Evolutionary conservation across 2,888 invertebrate species (phyloP).

Genomic region (Lacanobia wlatinum): DNA sequence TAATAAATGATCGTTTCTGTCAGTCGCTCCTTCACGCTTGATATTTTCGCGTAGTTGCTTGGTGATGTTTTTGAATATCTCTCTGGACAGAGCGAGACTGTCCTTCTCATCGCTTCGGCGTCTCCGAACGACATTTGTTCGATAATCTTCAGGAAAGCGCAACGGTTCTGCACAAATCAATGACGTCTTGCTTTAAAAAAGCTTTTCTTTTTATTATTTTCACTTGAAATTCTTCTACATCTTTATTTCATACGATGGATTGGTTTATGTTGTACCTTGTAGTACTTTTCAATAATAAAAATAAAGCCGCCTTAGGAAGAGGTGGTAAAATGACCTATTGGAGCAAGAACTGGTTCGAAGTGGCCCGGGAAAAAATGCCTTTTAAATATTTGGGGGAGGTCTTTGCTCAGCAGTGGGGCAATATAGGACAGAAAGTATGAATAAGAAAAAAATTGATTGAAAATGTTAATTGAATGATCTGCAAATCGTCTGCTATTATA

Average conservation of each 20-base stretch:
- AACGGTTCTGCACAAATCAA: constrained; percentile 82
- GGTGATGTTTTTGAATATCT: constrained; percentile 90
- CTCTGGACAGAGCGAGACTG: constrained; percentile 87
- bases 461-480: background rate
- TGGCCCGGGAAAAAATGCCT: no score
- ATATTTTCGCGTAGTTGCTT: constrained; percentile 89
- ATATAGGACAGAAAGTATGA: no score
- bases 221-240: background rate
- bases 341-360: no score
- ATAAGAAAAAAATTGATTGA: background rate
- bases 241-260: constrained; percentile 7
- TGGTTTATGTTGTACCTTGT: background rate
- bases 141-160: constrained; percentile 84
- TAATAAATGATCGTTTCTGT: constrained; percentile 85
- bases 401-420: no score
- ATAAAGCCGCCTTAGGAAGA: no score
- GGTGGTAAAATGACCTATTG: no score
- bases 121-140: constrained; percentile 80
- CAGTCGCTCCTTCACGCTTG: constrained; percentile 86
- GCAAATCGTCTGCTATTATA: background rate
- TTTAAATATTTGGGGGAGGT: no score
- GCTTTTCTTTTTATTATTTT: constrained; percentile 18
- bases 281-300: background rate
- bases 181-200: constrained; percentile 55
- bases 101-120: constrained; percentile 86